phyloP scores from a whole-genome alignment of 2,797 vertebrate genomes.

The Serranus cabrilla region DNA sequence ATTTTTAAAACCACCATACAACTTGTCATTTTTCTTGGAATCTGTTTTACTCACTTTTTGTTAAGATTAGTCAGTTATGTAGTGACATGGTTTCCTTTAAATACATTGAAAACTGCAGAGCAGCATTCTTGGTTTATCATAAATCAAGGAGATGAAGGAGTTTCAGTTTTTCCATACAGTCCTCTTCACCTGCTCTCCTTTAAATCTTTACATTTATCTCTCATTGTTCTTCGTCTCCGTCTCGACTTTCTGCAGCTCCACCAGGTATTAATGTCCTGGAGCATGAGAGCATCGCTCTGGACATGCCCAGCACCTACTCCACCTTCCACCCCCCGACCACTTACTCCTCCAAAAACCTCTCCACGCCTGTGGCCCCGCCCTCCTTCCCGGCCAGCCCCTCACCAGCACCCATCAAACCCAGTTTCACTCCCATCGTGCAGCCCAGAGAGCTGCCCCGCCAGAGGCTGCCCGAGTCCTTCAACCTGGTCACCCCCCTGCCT shows the following conservation, averaged over 20 bases:
- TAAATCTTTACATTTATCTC: background rate
- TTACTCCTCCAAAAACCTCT: constrained; percentile 48
- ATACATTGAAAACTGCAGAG: too few species aligned
- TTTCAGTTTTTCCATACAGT: too few species aligned
- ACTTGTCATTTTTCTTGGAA: too few species aligned
- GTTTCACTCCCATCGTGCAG: constrained; percentile 66
- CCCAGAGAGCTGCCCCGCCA: constrained; percentile 82
- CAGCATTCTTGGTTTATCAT: background rate
- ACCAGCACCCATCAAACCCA: constrained; percentile 14
- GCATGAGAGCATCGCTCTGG: constrained; percentile 86
- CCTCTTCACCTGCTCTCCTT: background rate
- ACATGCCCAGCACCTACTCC: constrained; percentile 77
- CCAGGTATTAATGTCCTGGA: constrained; percentile 84
- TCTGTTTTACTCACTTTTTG: too few species aligned
- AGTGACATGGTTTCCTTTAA: too few species aligned
- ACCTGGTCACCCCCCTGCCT: constrained; percentile 80
- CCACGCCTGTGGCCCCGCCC: constrained; percentile 13
- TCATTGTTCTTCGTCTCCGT: background rate
- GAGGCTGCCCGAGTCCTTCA: constrained; percentile 86
- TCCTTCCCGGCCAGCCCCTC: constrained; percentile 17
- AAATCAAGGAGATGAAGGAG: background rate
- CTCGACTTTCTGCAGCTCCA: constrained; percentile 77
- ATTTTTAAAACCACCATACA: too few species aligned
- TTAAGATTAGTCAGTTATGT: too few species aligned
- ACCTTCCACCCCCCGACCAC: constrained; percentile 72